These are phyloP conservation scores for Clitarchus hookeri DNA, from an alignment of 2,888 invertebrate genomes.

Conservation along the genomic window DNA sequence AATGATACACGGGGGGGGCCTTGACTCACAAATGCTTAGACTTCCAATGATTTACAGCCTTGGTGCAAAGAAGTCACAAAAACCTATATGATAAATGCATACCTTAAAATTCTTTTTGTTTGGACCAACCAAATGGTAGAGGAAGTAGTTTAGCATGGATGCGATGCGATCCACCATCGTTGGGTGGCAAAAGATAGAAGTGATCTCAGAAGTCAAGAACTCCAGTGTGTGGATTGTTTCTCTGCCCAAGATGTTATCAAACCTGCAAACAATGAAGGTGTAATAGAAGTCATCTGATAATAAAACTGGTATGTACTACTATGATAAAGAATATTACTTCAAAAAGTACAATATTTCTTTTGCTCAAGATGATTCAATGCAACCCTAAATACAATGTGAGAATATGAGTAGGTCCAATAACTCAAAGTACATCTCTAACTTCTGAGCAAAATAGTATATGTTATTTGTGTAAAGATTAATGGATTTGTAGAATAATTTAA, in stretches of 20 bases:
- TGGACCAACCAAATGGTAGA: slow-evolving; percentile 86
- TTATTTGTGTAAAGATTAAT: too few species aligned
- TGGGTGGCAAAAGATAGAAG: slow-evolving; percentile 84
- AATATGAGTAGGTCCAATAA: too few species aligned
- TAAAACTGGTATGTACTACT: too few species aligned
- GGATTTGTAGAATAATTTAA: too few species aligned
- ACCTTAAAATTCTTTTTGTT: slow-evolving; percentile 91
- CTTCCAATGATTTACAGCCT: not conserved
- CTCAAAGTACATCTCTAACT: too few species aligned
- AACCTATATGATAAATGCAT: slow-evolving; percentile 36
- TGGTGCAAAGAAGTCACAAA: not conserved
- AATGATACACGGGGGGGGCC: too few species aligned
- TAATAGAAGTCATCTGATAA: not conserved
- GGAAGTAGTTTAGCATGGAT: slow-evolving; percentile 94
- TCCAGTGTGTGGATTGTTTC: slow-evolving; percentile 86
- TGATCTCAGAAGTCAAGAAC: slow-evolving; percentile 75
- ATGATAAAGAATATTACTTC: too few species aligned
- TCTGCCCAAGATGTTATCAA: slow-evolving; percentile 89
- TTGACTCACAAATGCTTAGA: too few species aligned
- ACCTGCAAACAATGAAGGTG: slow-evolving; percentile 53
- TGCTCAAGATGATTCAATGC: too few species aligned
- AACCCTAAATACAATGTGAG: too few species aligned
- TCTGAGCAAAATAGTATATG: too few species aligned
- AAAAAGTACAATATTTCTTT: too few species aligned
- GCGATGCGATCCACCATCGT: slow-evolving; percentile 92